A percentile compares a stretch with the other conserved stretches of the same genome.
phyloP scores from a whole-genome alignment of 2,797 vertebrate species.

The Pseudotriccus pelzelni region DNA sequence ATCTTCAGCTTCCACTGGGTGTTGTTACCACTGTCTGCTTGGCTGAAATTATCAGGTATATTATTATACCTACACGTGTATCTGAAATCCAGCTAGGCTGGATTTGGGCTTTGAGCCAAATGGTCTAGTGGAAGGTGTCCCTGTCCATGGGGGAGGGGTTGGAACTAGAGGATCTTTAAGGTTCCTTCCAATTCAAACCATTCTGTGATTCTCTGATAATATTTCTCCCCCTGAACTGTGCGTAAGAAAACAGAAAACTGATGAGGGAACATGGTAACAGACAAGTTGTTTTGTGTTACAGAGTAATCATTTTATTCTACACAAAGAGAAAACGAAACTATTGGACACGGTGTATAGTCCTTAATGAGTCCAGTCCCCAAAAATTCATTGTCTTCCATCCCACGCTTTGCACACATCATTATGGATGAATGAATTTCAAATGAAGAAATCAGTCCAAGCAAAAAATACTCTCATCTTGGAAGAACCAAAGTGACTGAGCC shows the following conservation, averaged over 20 bases:
- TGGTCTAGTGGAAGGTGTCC: too few relatives aligned
- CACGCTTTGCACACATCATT: neutral
- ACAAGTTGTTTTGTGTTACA: neutral
- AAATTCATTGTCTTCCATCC: neutral
- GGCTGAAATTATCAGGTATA: neutral
- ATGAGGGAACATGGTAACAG: neutral
- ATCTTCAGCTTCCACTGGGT: neutral
- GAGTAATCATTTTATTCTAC: neutral
- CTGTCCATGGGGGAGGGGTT: fast-evolving
- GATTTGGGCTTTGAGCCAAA: neutral
- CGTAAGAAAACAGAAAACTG: neutral
- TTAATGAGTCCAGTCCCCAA: neutral
- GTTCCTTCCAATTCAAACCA: neutral
- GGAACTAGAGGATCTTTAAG: neutral
- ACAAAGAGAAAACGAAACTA: neutral
- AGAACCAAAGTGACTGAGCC: neutral
- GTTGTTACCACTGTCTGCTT: neutral
- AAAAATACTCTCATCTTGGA: neutral
- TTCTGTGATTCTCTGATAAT: neutral
- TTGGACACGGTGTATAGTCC: fast-evolving
- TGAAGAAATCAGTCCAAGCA: neutral
- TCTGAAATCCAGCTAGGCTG: neutral
- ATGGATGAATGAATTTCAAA: neutral
- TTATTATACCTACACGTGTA: neutral
- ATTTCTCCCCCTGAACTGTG: neutral